A percentile compares a stretch with the other conserved stretches of the same genome.
phyloP scores from a whole-genome alignment of 35 echinoderm and acorn worm genomes.

The Anneissia japonica region DNA sequence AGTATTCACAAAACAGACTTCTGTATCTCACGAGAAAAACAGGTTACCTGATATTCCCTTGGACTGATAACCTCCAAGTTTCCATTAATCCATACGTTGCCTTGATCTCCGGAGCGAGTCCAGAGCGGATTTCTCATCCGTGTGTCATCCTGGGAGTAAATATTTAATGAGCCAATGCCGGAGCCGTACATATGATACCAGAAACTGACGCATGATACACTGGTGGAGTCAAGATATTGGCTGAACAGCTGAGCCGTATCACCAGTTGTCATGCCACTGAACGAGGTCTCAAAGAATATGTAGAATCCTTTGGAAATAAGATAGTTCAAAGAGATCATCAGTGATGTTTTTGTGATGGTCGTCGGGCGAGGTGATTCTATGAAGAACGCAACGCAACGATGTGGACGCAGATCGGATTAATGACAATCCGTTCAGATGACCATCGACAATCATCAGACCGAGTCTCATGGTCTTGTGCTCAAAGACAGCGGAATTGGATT shows the following conservation, averaged over 20 bases:
- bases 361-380: no score
- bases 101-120: conserved; percentile 45
- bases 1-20: no score
- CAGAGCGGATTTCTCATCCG: conserved; percentile 23
- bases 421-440: no score
- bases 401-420: no score
- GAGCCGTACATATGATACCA: conserved; percentile 51
- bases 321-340: background rate
- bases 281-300: conserved; percentile 28
- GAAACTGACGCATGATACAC: conserved; percentile 27
- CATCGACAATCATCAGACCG: no score
- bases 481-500: no score
- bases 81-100: conserved; percentile 51
- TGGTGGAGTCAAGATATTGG: conserved; percentile 32
- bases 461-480: no score
- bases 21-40: no score
- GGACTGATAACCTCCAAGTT: conserved; percentile 4
- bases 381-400: no score
- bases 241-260: conserved; percentile 12
- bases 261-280: background rate
- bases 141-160: conserved; percentile 19
- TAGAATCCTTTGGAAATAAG: conserved; percentile 20
- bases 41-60: conserved; percentile 50
- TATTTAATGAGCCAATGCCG: conserved; percentile 51
- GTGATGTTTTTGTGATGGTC: no score